Evolutionary conservation across 1,140 invertebrate genomes (phyloP), one percentile per base, ranked within the genome.

Genomic region (Drosophila orena): DNA sequence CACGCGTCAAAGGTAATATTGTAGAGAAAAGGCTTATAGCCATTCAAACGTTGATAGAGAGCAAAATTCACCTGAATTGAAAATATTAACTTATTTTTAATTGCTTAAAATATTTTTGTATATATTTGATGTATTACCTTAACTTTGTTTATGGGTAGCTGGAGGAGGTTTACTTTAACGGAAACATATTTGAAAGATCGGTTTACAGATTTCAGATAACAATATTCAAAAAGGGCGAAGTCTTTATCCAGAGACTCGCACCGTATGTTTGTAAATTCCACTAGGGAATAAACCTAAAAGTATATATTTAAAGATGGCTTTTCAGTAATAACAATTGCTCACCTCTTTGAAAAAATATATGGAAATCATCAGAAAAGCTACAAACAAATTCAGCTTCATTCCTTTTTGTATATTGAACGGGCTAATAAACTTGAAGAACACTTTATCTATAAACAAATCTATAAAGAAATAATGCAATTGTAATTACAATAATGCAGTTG

Each of bases 1-100:
- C 58, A 60, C 0, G 5, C 58, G 3, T 60, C 58, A 3, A 50
- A 1, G 1, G 58, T 60, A 8, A 50, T 2, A 42, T 60, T 60
- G 30, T 61, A 61, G 3, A 61, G 37, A 22, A 61, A 52, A 0
- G 46, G 47, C 12, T 30, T 61, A 15, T 43, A 61, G 1, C 58
- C 58, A 42, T 43, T 53, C 6, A 34, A 15, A 2, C 58, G 34
- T 42, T 52, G 30, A 12, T 22, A 42, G 4, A 61, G 17, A 8
- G 12, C 37, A 3, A 60, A 40, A n/a, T 40, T 5, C 38, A 40
- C n/a, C 22, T n/a, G 22, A 15, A 37, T 17, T 46, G 10, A 15
- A 43, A 43, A 10, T 43, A 4, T 10, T 14, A 35, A 5, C 7
- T n/a, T n/a, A 37, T 14, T 17, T 17, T 5, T 1, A 8, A 4